A percentile compares a stretch with the other conserved stretches of the same genome.
Conservation (phyloP, 2,888 invertebrate species). For the Magallana nippona region DNA sequence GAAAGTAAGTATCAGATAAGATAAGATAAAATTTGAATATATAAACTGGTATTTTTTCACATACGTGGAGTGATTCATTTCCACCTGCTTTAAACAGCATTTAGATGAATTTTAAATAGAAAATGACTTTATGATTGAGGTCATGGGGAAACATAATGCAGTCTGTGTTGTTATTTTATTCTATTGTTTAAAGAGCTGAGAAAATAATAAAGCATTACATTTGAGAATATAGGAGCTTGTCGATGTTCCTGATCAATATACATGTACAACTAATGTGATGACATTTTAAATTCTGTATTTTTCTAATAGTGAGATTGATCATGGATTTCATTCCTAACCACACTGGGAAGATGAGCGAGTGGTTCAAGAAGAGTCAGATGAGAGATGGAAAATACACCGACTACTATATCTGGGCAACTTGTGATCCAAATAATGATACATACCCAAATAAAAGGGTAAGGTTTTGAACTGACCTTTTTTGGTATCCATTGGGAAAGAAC, state of each 20-base stretch:
- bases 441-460: slow-evolving; percentile 76
- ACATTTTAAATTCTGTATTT: neutral
- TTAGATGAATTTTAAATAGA: too few species aligned
- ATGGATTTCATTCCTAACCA: slow-evolving; percentile 87
- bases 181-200: too few species aligned
- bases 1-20: slow-evolving; percentile 39
- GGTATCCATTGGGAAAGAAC: neutral
- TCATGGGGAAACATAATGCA: too few species aligned
- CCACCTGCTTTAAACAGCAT: too few species aligned
- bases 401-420: slow-evolving; percentile 88
- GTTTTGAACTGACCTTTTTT: neutral
- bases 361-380: slow-evolving; percentile 84
- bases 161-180: too few species aligned
- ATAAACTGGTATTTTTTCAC: too few species aligned
- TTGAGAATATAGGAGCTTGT: too few species aligned
- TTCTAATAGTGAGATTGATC: slow-evolving; percentile 81
- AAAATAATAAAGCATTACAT: too few species aligned
- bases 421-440: slow-evolving; percentile 41
- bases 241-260: too few species aligned
- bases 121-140: too few species aligned
- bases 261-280: neutral
- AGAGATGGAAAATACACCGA: slow-evolving; percentile 82
- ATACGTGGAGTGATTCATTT: too few species aligned
- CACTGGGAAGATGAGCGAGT: slow-evolving; percentile 84
- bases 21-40: too few species aligned